These are phyloP conservation scores for Andrena flavipes DNA, from an alignment of 2,888 invertebrate genomes.

Conservation along the genomic window DNA sequence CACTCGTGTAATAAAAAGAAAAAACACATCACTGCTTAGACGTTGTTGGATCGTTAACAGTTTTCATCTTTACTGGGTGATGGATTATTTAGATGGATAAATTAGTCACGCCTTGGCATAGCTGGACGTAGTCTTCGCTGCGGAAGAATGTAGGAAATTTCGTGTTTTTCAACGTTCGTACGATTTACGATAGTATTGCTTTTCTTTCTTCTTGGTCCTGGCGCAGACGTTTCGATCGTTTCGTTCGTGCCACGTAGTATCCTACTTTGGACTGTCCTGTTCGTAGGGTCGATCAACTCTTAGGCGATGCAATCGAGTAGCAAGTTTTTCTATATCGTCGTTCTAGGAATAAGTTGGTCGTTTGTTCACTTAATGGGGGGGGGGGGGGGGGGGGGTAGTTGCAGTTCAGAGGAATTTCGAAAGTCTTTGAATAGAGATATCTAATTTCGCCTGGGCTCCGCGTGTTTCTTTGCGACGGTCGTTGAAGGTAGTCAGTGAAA, in stretches of 20 bases:
- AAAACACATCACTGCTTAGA: slow-evolving; percentile 65
- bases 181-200: slow-evolving; percentile 23
- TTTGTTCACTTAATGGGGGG: slow-evolving; percentile 8
- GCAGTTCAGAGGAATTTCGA: not conserved
- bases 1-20: slow-evolving; percentile 23
- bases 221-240: slow-evolving; percentile 22
- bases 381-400: not conserved
- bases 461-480: slow-evolving; percentile 5
- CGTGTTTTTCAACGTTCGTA: slow-evolving; percentile 55
- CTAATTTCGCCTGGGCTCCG: slow-evolving; percentile 15
- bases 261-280: slow-evolving; percentile 18
- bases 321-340: not conserved
- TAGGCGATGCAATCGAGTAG: not conserved
- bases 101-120: slow-evolving; percentile 54
- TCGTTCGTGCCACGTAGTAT: slow-evolving; percentile 16
- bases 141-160: slow-evolving; percentile 38
- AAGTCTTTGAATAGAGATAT: not conserved
- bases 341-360: not conserved
- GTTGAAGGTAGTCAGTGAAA: not conserved
- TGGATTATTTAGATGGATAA: slow-evolving; percentile 51
- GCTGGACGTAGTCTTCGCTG: slow-evolving; percentile 36
- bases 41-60: slow-evolving; percentile 59
- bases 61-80: slow-evolving; percentile 55
- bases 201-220: slow-evolving; percentile 3
- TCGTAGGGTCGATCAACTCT: not conserved